These are phyloP conservation scores for Rhinoraja longicauda DNA, from an alignment of 2,797 vertebrate genomes.

Conservation along the genomic window DNA sequence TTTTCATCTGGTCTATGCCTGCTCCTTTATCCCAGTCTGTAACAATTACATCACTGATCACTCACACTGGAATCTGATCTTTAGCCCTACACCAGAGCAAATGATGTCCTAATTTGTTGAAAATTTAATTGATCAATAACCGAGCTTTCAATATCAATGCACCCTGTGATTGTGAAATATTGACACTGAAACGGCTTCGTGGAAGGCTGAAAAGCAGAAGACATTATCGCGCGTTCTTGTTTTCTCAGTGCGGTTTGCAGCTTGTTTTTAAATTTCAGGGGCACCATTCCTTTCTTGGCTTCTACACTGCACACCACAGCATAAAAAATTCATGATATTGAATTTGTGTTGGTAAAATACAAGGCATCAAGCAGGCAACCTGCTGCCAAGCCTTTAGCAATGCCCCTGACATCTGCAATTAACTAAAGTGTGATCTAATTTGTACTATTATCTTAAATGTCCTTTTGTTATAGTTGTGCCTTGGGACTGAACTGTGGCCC, in stretches of 20 bases:
- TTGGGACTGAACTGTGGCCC: background rate
- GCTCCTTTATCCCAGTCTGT: too few relatives aligned
- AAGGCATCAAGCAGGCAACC: background rate
- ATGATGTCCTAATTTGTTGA: background rate
- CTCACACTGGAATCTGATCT: background rate
- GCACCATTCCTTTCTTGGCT: background rate
- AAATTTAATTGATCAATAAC: background rate
- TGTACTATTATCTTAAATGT: background rate
- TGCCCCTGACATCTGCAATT: background rate
- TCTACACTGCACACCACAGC: background rate
- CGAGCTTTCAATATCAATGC: background rate
- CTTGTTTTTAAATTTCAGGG: too few relatives aligned
- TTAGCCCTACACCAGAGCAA: background rate
- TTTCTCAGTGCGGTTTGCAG: background rate
- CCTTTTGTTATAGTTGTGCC: background rate
- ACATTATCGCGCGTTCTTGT: background rate
- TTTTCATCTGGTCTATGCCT: too few relatives aligned
- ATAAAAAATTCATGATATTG: background rate
- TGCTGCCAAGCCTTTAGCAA: background rate
- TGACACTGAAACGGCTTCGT: background rate
- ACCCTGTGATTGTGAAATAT: background rate
- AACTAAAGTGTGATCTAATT: background rate
- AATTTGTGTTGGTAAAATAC: background rate
- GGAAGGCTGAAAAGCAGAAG: background rate
- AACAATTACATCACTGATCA: background rate